Percentiles rank a stretch among this genome's conserved stretches.
Conservation (phyloP, 2,888 invertebrate genomes). For the Drosophila rubida region DNA sequence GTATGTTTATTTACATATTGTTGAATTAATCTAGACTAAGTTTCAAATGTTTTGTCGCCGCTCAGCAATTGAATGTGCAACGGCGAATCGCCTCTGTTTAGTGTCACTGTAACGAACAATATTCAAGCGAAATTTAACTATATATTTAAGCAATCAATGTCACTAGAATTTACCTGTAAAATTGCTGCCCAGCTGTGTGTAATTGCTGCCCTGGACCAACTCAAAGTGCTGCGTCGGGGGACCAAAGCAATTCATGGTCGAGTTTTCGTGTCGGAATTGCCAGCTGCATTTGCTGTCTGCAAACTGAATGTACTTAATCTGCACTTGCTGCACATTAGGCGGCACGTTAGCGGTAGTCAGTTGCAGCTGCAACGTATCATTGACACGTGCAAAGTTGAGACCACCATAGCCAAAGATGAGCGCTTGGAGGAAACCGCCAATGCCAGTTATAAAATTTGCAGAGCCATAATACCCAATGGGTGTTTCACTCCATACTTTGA, state of each 20-base stretch:
- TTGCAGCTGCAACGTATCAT: conserved; percentile 31
- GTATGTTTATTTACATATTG: conserved; percentile 4
- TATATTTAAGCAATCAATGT: neutral
- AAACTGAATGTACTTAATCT: conserved; percentile 45
- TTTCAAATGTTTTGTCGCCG: neutral
- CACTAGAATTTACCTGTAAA: conserved; percentile 46
- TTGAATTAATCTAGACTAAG: neutral
- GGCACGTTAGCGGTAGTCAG: conserved; percentile 29
- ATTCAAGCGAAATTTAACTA: neutral
- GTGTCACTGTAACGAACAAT: conserved; percentile 40
- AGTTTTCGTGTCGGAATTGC: conserved; percentile 21
- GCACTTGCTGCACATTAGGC: conserved; percentile 46
- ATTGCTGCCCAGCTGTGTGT: conserved; percentile 18
- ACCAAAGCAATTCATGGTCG: conserved; percentile 31
- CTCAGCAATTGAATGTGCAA: conserved; percentile 33
- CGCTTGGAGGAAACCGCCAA: conserved; percentile 87
- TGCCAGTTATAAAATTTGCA: conserved; percentile 87
- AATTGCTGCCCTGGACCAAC: conserved; percentile 36
- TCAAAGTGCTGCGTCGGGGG: conserved; percentile 22
- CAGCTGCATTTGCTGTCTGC: conserved; percentile 42
- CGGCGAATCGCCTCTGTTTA: conserved; percentile 27
- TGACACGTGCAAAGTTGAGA: conserved; percentile 85
- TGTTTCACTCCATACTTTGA: conserved; percentile 88
- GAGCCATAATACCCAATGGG: conserved; percentile 86
- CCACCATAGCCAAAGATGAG: conserved; percentile 87